Evolutionary conservation across 2,888 invertebrate genomes (phyloP).

Genomic region (Dicranocentrus wangi): DNA sequence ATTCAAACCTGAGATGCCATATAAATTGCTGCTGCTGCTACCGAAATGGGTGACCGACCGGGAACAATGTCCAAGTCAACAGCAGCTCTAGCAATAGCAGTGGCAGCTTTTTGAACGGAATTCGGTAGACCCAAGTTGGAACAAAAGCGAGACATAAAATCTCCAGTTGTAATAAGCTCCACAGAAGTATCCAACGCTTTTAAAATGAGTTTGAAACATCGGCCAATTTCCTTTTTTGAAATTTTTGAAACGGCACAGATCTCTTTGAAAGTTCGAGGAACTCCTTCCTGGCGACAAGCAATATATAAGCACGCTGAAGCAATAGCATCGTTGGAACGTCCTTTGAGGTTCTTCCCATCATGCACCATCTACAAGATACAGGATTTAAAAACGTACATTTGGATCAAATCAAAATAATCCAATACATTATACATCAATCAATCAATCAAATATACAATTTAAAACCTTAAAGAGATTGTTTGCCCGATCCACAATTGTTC

Average conservation of each 20-base stretch:
- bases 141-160: constrained; percentile 99
- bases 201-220: constrained; percentile 97
- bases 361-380: constrained; percentile 80
- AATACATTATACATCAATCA: not conserved
- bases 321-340: constrained; percentile 97
- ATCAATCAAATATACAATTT: not conserved
- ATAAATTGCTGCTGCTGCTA: constrained; percentile 99
- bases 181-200: constrained; percentile 97
- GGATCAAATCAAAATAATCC: not conserved
- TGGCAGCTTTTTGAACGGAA: constrained; percentile 93
- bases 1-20: constrained; percentile 99
- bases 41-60: constrained; percentile 97
- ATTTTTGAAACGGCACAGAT: constrained; percentile 99
- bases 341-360: constrained; percentile 95
- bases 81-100: constrained; percentile 96
- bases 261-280: constrained; percentile 98
- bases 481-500: constrained; percentile 96
- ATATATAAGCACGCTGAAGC: constrained; percentile 99
- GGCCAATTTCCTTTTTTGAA: constrained; percentile 98
- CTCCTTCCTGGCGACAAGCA: constrained; percentile 98
- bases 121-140: constrained; percentile 91
- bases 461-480: constrained; percentile 95
- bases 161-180: constrained; percentile 97
- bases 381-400: not conserved
- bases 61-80: constrained; percentile 98